Evolutionary conservation across 2,888 invertebrate species (phyloP), one percentile per base, ranked within the genome.

Genomic region (Nomada fucata): DNA sequence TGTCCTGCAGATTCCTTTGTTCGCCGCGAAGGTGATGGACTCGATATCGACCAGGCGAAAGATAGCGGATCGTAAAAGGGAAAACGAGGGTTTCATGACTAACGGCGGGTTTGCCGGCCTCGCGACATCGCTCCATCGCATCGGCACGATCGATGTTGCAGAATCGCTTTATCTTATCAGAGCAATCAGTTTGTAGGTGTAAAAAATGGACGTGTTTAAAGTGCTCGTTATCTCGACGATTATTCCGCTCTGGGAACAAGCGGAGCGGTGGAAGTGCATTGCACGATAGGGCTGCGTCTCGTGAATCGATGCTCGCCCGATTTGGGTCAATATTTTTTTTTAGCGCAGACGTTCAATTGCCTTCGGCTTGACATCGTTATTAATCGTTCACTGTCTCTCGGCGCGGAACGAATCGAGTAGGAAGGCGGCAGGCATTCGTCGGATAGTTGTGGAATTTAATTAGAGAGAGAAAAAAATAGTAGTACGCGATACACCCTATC

Each of bases 251-350:
- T 29, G 60, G 60, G 70, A 76, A 74, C 67, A 72, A 26, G 83
- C 70, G 75, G 23, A 69, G 65, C 44, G 59, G 26, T 72, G 73
- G 73, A 88, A 87, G 88, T 88, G 88, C 88, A 87, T 84, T 53
- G 88, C 44, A 82, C 87, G 88, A 88, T 88, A 84, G 10, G 63
- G 53, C 64, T 60, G 42, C 36, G 65, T 71, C 73, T 85, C 79
- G 72, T 60, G 82, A 73, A 69, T 73, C 87, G 78, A 57, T 74
- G 65, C 59, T 10, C 57, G 61, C 65, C 50, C 76, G 76, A 87
- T 87, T 86, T 82, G 63, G 87, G 86, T 87, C 80, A 87, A 84
- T 80, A 87, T 76, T 75, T 84, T 79, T 23, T 68, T 67, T 59
- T 29, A 72, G 59, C 63, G 18, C 13, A 36, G 57, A 63, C 50